Evolutionary conservation across 1,140 invertebrate genomes (phyloP).

Genomic region (Brachionus calyciflorus): DNA sequence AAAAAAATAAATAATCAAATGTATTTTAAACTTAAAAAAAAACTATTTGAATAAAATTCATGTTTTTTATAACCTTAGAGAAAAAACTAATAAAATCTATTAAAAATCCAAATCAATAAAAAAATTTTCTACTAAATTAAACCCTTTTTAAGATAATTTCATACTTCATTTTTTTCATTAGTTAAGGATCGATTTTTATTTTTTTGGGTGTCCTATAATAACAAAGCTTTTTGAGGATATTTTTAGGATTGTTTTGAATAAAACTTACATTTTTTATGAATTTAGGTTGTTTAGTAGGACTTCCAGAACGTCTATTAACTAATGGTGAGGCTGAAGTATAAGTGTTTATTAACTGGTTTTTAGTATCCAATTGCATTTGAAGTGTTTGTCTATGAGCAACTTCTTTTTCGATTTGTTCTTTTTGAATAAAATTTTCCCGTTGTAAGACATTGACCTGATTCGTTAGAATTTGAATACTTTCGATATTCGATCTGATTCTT

Average conservation of each 20-base stretch:
- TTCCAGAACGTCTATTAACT: neutral
- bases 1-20: neutral
- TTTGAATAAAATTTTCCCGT: constrained; percentile 55
- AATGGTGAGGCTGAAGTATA: neutral
- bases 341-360: constrained; percentile 54
- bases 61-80: neutral
- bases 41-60: neutral
- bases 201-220: neutral
- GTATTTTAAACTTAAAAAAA: neutral
- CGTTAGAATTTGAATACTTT: constrained; percentile 36
- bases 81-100: too few relatives aligned
- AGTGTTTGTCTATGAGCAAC: constrained; percentile 54
- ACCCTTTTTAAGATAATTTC: too few relatives aligned
- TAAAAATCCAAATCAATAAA: too few relatives aligned
- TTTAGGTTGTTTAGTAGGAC: neutral
- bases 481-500: constrained; percentile 33
- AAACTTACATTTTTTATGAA: neutral
- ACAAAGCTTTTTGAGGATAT: too few relatives aligned
- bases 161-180: too few relatives aligned
- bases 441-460: constrained; percentile 54
- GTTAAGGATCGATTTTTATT: neutral
- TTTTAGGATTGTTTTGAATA: too few relatives aligned
- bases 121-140: too few relatives aligned
- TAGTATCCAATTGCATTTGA: constrained; percentile 57
- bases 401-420: constrained; percentile 56